Percentiles rank a stretch among this genome's conserved stretches.
Conservation (phyloP, 2,113 vertebrate species). For the Myrmophylax atrothorax region DNA sequence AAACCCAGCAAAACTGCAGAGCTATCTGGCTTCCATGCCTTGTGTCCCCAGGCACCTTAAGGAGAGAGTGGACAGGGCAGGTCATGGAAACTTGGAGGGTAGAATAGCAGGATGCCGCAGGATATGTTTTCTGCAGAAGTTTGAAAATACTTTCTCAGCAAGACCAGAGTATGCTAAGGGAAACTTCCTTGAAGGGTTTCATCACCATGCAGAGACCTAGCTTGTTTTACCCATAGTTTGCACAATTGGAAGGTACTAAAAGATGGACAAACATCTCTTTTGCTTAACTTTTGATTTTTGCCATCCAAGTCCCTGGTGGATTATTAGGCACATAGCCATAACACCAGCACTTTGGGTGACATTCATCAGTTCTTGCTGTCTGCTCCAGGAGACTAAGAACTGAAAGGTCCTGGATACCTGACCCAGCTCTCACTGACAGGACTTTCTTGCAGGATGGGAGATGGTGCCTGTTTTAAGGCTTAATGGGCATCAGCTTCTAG, state of each 20-base stretch:
- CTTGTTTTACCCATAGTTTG: neutral
- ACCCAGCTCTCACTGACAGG: neutral
- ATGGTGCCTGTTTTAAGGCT: neutral
- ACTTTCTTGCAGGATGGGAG: neutral
- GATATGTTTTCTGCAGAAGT: neutral
- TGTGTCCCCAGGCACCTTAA: neutral
- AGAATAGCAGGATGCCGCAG: neutral
- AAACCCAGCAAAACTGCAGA: neutral
- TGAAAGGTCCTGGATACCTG: neutral
- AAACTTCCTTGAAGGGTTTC: neutral
- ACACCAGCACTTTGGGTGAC: neutral
- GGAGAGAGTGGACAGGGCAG: neutral
- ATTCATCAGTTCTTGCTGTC: neutral
- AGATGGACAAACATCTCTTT: neutral
- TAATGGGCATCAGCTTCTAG: neutral
- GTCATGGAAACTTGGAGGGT: neutral
- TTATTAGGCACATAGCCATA: accelerated
- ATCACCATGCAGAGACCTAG: neutral
- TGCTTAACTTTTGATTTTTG: neutral
- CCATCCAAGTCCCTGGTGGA: neutral
- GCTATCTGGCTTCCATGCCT: neutral
- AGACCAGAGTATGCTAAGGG: neutral
- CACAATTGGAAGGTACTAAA: neutral
- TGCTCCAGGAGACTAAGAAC: neutral
- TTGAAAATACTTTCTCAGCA: neutral